phyloP scores from a whole-genome alignment of 2,888 invertebrate species.

The Phalangium opilio region DNA sequence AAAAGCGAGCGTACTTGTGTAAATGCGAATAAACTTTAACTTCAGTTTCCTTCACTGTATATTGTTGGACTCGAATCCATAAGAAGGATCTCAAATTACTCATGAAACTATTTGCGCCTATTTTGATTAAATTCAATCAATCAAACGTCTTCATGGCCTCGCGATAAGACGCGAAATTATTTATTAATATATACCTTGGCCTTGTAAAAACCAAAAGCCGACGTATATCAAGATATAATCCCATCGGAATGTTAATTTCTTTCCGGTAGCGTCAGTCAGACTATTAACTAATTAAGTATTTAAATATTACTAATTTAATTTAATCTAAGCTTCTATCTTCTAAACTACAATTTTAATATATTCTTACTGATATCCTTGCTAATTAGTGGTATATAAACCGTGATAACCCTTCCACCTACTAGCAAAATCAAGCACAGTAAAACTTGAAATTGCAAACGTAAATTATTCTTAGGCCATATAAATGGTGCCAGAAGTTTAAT shows the following conservation, averaged over 20 bases:
- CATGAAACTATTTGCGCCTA: slow-evolving; percentile 77
- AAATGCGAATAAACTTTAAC: slow-evolving; percentile 71
- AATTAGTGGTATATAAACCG: slow-evolving; percentile 83
- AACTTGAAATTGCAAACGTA: slow-evolving; percentile 60
- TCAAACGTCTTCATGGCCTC: too few relatives aligned
- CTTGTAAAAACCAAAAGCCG: slow-evolving; percentile 79
- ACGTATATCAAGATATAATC: slow-evolving; percentile 76
- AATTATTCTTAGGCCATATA: slow-evolving; percentile 78
- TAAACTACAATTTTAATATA: too few relatives aligned
- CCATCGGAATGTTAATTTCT: slow-evolving; percentile 57
- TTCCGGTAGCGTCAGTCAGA: slow-evolving; percentile 38
- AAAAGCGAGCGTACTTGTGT: slow-evolving; percentile 40
- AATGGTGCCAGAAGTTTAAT: slow-evolving; percentile 67
- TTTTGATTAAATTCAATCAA: too few relatives aligned
- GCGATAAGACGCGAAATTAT: background rate
- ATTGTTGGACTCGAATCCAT: slow-evolving; percentile 93
- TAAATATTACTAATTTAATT: background rate
- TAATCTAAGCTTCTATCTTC: too few relatives aligned
- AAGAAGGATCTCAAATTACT: slow-evolving; percentile 80
- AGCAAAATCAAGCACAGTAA: slow-evolving; percentile 62
- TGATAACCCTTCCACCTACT: slow-evolving; percentile 62
- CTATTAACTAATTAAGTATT: slow-evolving; percentile 53
- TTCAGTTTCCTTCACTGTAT: slow-evolving; percentile 81
- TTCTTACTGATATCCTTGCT: slow-evolving; percentile 58
- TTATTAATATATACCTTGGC: slow-evolving; percentile 37